phyloP scores from a whole-genome alignment of 2,888 invertebrate genomes.

The Andrena dorsata region DNA sequence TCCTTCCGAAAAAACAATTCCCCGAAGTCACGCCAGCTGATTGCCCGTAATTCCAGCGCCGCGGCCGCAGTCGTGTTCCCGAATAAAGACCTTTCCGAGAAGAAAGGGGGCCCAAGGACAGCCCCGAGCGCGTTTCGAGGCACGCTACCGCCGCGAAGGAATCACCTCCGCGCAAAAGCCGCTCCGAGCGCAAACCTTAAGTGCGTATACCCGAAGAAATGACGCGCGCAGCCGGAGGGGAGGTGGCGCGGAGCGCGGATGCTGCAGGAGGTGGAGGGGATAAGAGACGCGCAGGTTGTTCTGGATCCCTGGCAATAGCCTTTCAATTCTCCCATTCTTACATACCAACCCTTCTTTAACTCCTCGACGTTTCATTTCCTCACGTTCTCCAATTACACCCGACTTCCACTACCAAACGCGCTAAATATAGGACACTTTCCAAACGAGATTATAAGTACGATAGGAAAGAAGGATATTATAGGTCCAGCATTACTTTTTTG shows the following conservation, averaged over 20 bases:
- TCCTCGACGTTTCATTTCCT: too few relatives aligned
- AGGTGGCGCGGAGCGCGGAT: not conserved
- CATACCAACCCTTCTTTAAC: too few relatives aligned
- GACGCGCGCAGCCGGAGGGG: constrained; percentile 13
- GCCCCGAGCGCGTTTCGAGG: constrained; percentile 46
- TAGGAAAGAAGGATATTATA: too few relatives aligned
- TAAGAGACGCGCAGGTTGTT: constrained; percentile 58
- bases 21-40: constrained; percentile 42
- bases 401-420: too few relatives aligned
- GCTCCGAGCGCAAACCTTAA: constrained; percentile 31
- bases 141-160: constrained; percentile 20
- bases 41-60: constrained; percentile 51
- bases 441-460: too few relatives aligned
- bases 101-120: constrained; percentile 61
- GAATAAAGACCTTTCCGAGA: constrained; percentile 62
- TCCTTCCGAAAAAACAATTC: constrained; percentile 36
- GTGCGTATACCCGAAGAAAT: constrained; percentile 42
- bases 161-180: constrained; percentile 26
- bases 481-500: too few relatives aligned
- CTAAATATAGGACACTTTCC: too few relatives aligned
- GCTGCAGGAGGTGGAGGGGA: not conserved
- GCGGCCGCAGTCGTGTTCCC: constrained; percentile 47
- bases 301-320: constrained; percentile 38
- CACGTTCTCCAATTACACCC: too few relatives aligned
- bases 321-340: not conserved